These are phyloP conservation scores for Cossypha dichroa DNA, from an alignment of 2,797 vertebrate genomes.

Conservation along the genomic window DNA sequence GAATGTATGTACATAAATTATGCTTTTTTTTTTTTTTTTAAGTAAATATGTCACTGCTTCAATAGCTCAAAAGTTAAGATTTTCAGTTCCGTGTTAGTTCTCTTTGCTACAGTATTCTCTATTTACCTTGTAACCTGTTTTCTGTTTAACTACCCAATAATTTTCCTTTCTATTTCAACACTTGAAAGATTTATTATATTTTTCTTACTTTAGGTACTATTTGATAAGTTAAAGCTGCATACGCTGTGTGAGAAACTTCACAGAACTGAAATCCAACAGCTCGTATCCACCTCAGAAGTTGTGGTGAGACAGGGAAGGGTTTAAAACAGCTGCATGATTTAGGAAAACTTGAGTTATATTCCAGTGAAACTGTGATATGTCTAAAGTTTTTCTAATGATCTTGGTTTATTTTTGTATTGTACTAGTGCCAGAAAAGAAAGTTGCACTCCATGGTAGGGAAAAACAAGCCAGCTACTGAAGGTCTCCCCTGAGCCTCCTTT, in stretches of 20 bases:
- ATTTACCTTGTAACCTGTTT: not conserved
- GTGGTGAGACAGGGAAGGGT: slow-evolving; percentile 73
- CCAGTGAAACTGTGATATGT: not conserved
- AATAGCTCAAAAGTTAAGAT: not conserved
- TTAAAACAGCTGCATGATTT: not conserved
- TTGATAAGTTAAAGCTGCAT: slow-evolving; percentile 89
- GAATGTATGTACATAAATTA: not conserved
- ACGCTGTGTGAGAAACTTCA: slow-evolving; percentile 81
- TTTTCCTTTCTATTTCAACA: not conserved
- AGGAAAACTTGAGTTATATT: not conserved
- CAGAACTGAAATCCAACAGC: slow-evolving; percentile 80
- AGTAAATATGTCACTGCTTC: not conserved
- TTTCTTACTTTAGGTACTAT: slow-evolving; percentile 83
- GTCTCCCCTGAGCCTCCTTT: not conserved
- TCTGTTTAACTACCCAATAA: not conserved
- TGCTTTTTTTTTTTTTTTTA: not conserved
- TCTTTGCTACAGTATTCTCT: not conserved
- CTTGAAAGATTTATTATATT: not conserved
- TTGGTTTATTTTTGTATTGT: not conserved
- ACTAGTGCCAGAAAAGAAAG: not conserved
- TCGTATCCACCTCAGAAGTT: slow-evolving; percentile 88
- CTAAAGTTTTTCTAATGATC: not conserved
- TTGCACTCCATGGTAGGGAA: not conserved
- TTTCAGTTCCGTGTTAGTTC: not conserved
- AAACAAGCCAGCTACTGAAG: not conserved